Evolutionary conservation across 1,140 invertebrate species (phyloP), one percentile per base, ranked within the genome.

Genomic region (Zelostemma sp.): DNA sequence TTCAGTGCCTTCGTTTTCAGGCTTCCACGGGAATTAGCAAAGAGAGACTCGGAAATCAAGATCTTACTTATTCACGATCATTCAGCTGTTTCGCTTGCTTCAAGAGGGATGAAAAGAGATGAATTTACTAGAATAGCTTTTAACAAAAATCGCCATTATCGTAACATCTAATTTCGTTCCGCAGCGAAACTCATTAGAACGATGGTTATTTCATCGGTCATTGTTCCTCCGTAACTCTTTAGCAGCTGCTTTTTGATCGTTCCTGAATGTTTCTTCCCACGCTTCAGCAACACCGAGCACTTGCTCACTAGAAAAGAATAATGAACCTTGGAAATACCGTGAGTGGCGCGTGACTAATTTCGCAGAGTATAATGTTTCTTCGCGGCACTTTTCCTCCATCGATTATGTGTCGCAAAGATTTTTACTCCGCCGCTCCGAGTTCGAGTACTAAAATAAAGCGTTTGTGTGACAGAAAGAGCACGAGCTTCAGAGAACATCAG

Each of bases 221-320:
- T 72, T 71, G 68, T 71, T 67, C 63, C 60, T 17, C 54, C 63
- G 64, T 67, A 56, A 58, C 56, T 66, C 55, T 35, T 64, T 61
- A 33, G 21, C 69, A 72, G 69, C 69, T 67, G 69, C 50, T 64
- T 72, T 67, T 72, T 64, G 64, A 72, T 71, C 60, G 43, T 64
- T 67, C 60, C 38, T 21, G 19, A 33, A 51, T 64, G 69, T 72
- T 67, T 72, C 43, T 73, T 70, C 61, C 56, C 62, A 62, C 61
- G 68, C 46, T 60, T 68, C 43, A 55, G 51, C 55, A 64, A 58
- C 58, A 60, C 33, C 53, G n/a, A 38, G 59, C 15, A 33, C 31
- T 43, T 33, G 17, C 59, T 47, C 57, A 60, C 61, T 55, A 2
- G 48, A 46, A 35, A 57, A 68, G 68, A 74, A 58, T 68, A 71